Evolutionary conservation across 2,113 vertebrate genomes (phyloP).

Genomic region (Callithrix jacchus): DNA sequence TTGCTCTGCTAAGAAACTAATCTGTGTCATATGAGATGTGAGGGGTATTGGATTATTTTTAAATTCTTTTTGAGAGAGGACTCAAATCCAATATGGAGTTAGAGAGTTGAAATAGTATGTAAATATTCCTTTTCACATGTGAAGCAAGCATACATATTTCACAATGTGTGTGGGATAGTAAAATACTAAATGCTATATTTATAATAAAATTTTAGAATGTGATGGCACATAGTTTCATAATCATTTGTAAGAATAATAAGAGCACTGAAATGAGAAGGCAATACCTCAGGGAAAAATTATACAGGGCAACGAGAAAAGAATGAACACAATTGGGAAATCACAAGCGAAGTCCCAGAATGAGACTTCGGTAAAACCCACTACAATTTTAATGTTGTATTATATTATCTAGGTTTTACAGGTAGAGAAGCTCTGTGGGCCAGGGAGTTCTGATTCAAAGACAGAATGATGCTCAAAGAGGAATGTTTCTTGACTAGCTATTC

Average conservation of each 20-base stretch:
- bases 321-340: neutral
- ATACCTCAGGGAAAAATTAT: neutral
- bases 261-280: neutral
- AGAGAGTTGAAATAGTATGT: neutral
- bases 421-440: fast-evolving
- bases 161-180: neutral
- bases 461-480: neutral
- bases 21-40: neutral
- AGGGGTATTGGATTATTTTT: neutral
- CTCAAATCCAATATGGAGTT: conserved; percentile 17
- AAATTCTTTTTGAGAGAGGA: neutral
- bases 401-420: neutral
- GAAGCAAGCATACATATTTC: conserved; percentile 5
- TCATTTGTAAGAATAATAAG: conserved; percentile 4
- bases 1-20: neutral
- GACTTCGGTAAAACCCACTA: neutral
- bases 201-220: conserved; percentile 18
- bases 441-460: neutral
- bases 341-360: neutral
- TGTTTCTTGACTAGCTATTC: neutral
- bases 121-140: conserved; percentile 50
- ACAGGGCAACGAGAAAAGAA: neutral
- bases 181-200: neutral
- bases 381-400: neutral
- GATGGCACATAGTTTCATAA: neutral